phyloP scores from a whole-genome alignment of 2,797 vertebrate genomes.

The Otolemur crassicaudatus region DNA sequence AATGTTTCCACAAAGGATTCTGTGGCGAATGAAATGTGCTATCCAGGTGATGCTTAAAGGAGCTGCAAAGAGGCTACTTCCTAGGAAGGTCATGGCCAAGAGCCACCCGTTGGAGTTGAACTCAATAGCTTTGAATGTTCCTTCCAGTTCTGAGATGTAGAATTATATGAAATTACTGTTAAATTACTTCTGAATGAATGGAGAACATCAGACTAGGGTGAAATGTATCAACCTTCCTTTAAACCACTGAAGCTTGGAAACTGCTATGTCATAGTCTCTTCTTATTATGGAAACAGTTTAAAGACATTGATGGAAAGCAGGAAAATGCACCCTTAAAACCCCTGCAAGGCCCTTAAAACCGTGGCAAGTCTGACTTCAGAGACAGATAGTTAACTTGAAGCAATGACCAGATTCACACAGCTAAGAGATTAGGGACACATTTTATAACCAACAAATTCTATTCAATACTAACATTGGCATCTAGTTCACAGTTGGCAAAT shows the following conservation, averaged over 20 bases:
- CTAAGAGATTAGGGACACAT: background rate
- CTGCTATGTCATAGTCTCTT: background rate
- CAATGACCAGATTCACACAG: background rate
- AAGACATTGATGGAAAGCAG: too few relatives aligned
- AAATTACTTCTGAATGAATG: background rate
- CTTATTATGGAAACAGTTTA: background rate
- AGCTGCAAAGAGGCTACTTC: accelerated
- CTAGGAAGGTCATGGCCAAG: too few relatives aligned
- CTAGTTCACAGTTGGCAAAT: background rate
- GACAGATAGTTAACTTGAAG: background rate
- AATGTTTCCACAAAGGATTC: background rate
- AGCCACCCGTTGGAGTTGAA: accelerated
- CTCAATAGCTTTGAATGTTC: background rate
- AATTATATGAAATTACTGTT: background rate
- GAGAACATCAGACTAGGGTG: background rate
- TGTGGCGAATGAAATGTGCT: accelerated
- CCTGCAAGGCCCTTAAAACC: background rate
- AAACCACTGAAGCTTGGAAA: background rate
- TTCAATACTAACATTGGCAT: too few relatives aligned
- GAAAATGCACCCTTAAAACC: background rate
- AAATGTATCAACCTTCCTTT: conserved; percentile 33
- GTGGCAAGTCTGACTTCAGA: background rate
- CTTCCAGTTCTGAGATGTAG: too few relatives aligned
- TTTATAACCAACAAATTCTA: too few relatives aligned
- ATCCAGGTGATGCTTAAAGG: accelerated